Base-by-base conservation (phyloP, 2,113 vertebrate genomes). In the Notothenia rossii region DNA sequence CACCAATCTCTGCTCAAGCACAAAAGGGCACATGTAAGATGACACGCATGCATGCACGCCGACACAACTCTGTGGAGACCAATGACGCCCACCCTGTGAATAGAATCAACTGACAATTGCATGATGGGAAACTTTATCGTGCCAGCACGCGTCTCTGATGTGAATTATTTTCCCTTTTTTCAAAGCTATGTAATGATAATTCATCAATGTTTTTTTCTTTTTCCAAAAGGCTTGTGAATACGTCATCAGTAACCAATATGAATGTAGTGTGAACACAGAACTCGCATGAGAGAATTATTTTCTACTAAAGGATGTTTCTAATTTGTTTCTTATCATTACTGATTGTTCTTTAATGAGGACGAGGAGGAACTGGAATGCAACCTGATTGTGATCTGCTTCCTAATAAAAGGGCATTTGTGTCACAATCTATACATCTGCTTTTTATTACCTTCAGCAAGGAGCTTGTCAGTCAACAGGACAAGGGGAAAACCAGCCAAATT, bases 241-340 rank as follows among this genome's bases (percentile, higher is more conserved):
- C 8, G 81, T 88, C 87, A 85, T 77, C 84, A 85, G 90, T 93
- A 89, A 89, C 72, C 77, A 91, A 86, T 86, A 86, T 79, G 91
- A 94, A 93, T 95, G 94, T 94, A 90, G 90, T 90, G 88, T 92
- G 88, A 89, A 90, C 87, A 92, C 92, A 85, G 76, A 93, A 91
- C 82, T 91, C 74, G 94, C 95, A 95, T 95, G 94, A 94, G 88
- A 92, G 92, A 88, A 91, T 93, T 94, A 88, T 95, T 95, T 94
- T 95, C 92, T 95, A 95, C 94, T 53, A 40, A n/a, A 92, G 88
- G 87, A 94, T 91, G 93, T 95, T 95, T 95, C 83, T 94, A 90
- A 92, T 92, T 94, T 88, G 78, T 94, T 94, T 94, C 86, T 89
- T 91, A 90, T 92, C 77, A 88, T 94, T 89, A 90, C 80, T 79